Evolutionary conservation across 2,113 vertebrate genomes (phyloP).

Genomic region (Corythornis cristatus): DNA sequence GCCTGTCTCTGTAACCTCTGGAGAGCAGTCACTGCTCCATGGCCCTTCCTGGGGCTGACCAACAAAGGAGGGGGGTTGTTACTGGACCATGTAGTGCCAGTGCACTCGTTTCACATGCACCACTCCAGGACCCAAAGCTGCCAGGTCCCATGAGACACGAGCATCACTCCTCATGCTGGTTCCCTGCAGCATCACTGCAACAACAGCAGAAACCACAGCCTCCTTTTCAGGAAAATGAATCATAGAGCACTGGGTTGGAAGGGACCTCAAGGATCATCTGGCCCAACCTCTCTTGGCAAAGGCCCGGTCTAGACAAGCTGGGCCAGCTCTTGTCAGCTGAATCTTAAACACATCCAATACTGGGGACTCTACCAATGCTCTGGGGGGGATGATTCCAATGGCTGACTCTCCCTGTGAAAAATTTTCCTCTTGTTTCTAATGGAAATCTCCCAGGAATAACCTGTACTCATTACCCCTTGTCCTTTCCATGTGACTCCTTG

Average conservation of each 20-base stretch:
- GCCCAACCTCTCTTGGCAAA: not conserved
- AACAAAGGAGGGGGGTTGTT: not conserved
- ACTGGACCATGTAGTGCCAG: not conserved
- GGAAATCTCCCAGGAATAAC: not conserved
- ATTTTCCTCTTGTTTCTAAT: not conserved
- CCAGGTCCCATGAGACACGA: rapidly evolving
- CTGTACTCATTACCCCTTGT: not conserved
- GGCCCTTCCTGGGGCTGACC: not conserved
- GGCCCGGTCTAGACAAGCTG: not conserved
- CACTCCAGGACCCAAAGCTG: not conserved
- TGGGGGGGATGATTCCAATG: not conserved
- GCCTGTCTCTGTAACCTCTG: not conserved
- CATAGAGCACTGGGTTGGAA: not conserved
- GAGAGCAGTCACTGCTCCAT: rapidly evolving
- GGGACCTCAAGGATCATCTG: not conserved
- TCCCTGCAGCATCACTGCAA: not conserved
- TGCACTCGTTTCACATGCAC: not conserved
- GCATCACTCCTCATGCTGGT: not conserved
- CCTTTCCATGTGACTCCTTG: not conserved
- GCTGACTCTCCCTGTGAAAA: not conserved
- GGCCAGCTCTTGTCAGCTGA: not conserved
- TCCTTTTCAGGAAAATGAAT: not conserved
- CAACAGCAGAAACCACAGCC: not conserved
- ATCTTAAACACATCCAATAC: not conserved
- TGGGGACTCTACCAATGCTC: not conserved